Conservation (phyloP, 2,113 vertebrate species). For the Columba livia region DNA sequence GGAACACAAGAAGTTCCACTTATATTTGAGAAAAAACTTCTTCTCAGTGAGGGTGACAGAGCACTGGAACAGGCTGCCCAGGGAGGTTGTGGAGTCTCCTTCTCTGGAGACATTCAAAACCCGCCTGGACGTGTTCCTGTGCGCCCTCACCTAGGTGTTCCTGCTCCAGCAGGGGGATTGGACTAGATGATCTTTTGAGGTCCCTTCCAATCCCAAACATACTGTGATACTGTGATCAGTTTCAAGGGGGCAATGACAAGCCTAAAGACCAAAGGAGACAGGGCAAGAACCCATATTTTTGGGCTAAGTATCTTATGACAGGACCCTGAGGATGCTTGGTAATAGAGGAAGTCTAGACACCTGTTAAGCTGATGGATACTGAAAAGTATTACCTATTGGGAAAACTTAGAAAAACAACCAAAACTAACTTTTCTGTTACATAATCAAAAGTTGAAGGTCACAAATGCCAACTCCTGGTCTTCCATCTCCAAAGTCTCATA, state of each 20-base stretch:
- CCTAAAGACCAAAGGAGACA: background rate
- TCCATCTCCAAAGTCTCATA: background rate
- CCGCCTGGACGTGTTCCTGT: too few species aligned
- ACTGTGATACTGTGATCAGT: background rate
- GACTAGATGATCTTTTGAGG: too few species aligned
- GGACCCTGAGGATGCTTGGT: background rate
- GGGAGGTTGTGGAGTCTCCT: too few species aligned
- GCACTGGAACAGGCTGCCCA: too few species aligned
- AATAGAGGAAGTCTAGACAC: background rate
- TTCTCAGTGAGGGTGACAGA: too few species aligned
- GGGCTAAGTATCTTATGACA: background rate
- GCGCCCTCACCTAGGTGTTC: too few species aligned
- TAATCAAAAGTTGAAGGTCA: background rate
- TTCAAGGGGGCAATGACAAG: background rate
- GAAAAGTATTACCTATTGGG: background rate
- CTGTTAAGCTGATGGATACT: background rate
- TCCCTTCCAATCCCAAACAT: too few species aligned
- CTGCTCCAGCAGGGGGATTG: too few species aligned
- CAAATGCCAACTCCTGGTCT: background rate
- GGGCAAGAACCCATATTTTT: background rate
- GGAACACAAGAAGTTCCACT: too few species aligned
- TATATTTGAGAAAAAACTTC: too few species aligned
- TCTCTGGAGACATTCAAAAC: too few species aligned
- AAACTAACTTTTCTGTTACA: background rate
- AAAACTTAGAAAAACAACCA: background rate